phyloP scores from a whole-genome alignment of 2,113 vertebrate species.

The Pangasianodon hypophthalmus region DNA sequence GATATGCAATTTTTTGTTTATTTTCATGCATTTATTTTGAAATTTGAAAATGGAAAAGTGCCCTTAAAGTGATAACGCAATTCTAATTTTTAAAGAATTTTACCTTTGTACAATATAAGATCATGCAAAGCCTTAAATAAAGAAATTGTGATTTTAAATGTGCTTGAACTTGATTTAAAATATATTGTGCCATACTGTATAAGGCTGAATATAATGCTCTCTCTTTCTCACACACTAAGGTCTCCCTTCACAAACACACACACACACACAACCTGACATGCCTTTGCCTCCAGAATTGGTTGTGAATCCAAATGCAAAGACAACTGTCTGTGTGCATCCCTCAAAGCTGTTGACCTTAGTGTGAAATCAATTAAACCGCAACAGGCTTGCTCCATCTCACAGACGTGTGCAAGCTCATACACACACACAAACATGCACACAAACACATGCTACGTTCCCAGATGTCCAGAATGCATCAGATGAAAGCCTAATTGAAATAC shows the following conservation, averaged over 20 bases:
- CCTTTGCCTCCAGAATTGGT: background rate
- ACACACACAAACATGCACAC: slow-evolving; percentile 21
- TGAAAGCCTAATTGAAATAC: background rate
- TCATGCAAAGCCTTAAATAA: slow-evolving; percentile 48
- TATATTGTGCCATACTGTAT: too few species aligned
- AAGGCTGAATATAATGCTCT: too few species aligned
- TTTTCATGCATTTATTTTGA: slow-evolving; percentile 17
- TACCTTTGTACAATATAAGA: slow-evolving; percentile 48
- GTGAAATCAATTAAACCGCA: too few species aligned
- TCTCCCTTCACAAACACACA: too few species aligned
- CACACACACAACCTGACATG: too few species aligned
- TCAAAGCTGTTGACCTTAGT: background rate
- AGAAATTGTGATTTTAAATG: slow-evolving; percentile 27
- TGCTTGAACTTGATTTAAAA: background rate
- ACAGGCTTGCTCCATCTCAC: too few species aligned
- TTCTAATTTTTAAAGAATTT: slow-evolving; percentile 8
- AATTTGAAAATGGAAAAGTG: background rate
- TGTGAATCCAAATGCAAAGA: too few species aligned
- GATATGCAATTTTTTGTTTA: background rate
- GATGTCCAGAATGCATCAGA: background rate
- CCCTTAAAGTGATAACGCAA: background rate
- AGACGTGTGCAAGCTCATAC: background rate
- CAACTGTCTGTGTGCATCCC: too few species aligned
- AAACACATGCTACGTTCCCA: background rate
- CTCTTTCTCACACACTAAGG: too few species aligned